Evolutionary conservation across 2,113 vertebrate species (phyloP).

Genomic region (Oceanites oceanicus): DNA sequence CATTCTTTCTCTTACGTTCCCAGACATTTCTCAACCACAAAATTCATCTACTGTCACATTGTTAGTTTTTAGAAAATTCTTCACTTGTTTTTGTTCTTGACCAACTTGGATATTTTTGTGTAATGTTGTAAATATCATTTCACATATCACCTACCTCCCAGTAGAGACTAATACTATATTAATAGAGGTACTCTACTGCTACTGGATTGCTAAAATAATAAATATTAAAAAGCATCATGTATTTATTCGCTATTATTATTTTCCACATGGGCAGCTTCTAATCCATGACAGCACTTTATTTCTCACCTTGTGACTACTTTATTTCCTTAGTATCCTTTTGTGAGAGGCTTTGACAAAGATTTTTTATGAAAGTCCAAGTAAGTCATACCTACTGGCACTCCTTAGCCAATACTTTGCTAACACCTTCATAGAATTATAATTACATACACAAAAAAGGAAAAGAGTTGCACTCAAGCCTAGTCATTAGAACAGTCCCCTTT

Average conservation of each 20-base stretch:
- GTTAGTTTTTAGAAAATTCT: not conserved
- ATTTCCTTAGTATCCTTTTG: not conserved
- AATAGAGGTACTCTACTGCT: not conserved
- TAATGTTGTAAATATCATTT: not conserved
- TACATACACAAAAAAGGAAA: not conserved
- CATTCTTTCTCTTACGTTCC: not conserved
- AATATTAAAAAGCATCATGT: not conserved
- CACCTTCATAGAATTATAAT: not conserved
- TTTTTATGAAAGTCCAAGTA: not conserved
- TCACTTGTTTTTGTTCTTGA: not conserved
- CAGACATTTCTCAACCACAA: not conserved
- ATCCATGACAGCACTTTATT: not conserved
- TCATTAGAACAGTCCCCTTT: not conserved
- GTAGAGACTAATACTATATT: not conserved
- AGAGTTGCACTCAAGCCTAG: not conserved
- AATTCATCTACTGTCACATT: not conserved
- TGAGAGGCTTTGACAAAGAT: not conserved
- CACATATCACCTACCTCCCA: not conserved
- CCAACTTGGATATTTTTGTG: not conserved
- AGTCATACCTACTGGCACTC: not conserved
- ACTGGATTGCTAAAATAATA: not conserved
- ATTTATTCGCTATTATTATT: not conserved
- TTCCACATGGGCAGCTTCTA: not conserved
- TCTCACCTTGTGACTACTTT: not conserved
- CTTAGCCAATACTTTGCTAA: not conserved